Evolutionary conservation across 2,888 invertebrate genomes (phyloP).

Genomic region (Caenorhabditis drosophilae): DNA sequence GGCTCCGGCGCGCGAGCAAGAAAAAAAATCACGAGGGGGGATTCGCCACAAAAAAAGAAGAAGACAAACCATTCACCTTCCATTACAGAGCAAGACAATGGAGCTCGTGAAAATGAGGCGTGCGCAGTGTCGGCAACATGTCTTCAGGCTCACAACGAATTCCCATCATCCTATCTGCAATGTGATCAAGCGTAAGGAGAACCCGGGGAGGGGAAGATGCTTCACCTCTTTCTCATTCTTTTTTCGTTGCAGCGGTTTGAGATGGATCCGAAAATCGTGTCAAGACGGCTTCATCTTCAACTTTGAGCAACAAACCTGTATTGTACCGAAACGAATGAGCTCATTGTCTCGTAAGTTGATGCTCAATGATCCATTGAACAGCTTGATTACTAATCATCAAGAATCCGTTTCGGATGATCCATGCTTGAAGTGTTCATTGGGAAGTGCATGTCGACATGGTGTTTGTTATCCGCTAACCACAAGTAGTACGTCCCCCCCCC

Average conservation of each 20-base stretch:
- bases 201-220: not conserved
- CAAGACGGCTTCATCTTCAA: slow-evolving; percentile 65
- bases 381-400: slow-evolving; percentile 8
- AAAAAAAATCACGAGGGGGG: too few relatives aligned
- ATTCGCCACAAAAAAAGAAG: too few relatives aligned
- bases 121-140: slow-evolving; percentile 65
- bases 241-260: slow-evolving; percentile 53
- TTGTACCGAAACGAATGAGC: slow-evolving; percentile 55
- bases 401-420: slow-evolving; percentile 11
- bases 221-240: not conserved
- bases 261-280: slow-evolving; percentile 66
- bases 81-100: slow-evolving; percentile 64
- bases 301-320: slow-evolving; percentile 68
- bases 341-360: slow-evolving; percentile 47
- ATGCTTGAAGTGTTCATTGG: slow-evolving; percentile 44
- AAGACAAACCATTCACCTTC: too few relatives aligned
- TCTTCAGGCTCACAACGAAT: slow-evolving; percentile 62
- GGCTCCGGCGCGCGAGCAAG: too few relatives aligned
- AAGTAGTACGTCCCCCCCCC: slow-evolving; percentile 51
- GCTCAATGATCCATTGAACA: not conserved
- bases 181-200: slow-evolving; percentile 64
- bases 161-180: slow-evolving; percentile 62
- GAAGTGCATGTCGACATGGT: slow-evolving; percentile 40
- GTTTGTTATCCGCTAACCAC: slow-evolving; percentile 39
- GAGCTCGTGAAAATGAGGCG: slow-evolving; percentile 57